These are phyloP conservation scores for Cheilosia pagana DNA, from an alignment of 2,888 invertebrate genomes.

Conservation along the genomic window DNA sequence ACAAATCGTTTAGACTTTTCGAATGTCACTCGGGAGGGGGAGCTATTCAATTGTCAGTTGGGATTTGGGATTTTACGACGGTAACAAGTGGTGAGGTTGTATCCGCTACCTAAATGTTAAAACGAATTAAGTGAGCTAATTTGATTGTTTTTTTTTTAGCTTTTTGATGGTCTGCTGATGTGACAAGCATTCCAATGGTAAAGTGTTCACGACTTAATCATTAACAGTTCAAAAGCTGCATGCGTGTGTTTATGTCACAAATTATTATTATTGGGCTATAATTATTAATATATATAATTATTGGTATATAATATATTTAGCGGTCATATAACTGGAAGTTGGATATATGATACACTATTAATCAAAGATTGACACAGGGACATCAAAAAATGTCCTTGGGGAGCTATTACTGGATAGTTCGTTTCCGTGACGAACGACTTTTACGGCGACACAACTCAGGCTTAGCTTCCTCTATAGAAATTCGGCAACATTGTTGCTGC, in stretches of 20 bases:
- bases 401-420: no score
- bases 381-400: no score
- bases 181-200: constrained; percentile 23
- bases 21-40: constrained; percentile 34
- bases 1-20: constrained; percentile 54
- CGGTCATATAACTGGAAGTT: no score
- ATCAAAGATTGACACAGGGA: no score
- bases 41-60: constrained; percentile 22
- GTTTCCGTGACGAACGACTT: no score
- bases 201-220: constrained; percentile 43
- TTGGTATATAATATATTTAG: no score
- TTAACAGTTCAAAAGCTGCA: constrained; percentile 25
- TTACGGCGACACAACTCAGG: no score
- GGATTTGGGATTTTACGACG: constrained; percentile 46
- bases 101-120: constrained; percentile 15
- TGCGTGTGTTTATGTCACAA: background rate
- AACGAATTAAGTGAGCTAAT: constrained; percentile 37
- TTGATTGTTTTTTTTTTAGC: constrained; percentile 43
- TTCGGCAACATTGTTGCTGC: no score
- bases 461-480: no score
- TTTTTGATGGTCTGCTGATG: constrained; percentile 3
- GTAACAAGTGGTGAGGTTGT: constrained; percentile 27
- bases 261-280: no score
- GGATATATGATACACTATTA: no score
- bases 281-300: no score